Evolutionary conservation across 1,140 invertebrate species (phyloP).

Genomic region (Ceratoteleas bidentatus): DNA sequence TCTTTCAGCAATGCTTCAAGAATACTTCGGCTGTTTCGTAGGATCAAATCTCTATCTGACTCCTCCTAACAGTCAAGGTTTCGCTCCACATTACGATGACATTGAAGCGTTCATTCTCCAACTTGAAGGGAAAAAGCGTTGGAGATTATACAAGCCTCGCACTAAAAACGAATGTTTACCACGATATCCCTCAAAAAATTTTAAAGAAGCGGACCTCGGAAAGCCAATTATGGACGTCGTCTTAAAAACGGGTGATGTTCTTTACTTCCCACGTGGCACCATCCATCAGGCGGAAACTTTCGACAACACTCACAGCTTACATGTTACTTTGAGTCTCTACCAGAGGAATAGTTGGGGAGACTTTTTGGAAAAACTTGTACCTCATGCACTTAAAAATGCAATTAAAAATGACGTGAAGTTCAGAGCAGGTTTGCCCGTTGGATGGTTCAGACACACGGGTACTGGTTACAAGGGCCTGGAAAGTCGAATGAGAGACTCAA

Average conservation of each 20-base stretch:
- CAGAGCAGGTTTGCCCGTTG: conserved; percentile 89
- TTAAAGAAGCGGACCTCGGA: conserved; percentile 88
- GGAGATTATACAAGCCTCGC: conserved; percentile 93
- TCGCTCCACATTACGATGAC: conserved; percentile 99
- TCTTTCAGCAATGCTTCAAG: conserved; percentile 89
- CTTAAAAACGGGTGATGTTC: conserved; percentile 92
- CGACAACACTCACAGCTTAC: conserved; percentile 91
- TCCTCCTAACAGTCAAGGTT: conserved; percentile 97
- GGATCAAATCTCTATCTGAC: conserved; percentile 98
- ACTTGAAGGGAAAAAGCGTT: conserved; percentile 96
- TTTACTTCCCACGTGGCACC: conserved; percentile 95
- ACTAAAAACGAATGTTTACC: conserved; percentile 85
- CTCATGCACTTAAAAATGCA: conserved; percentile 88
- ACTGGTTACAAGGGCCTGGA: conserved; percentile 83
- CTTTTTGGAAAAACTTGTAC: conserved; percentile 91
- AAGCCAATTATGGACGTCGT: conserved; percentile 91
- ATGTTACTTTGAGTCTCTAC: conserved; percentile 95
- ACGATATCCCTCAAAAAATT: conserved; percentile 91
- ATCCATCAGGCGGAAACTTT: conserved; percentile 95
- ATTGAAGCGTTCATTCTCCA: conserved; percentile 99
- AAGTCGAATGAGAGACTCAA: conserved; percentile 80
- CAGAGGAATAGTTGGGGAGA: conserved; percentile 95
- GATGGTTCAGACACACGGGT: conserved; percentile 89
- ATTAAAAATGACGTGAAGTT: conserved; percentile 87
- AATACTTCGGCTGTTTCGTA: conserved; percentile 95